These are phyloP conservation scores for Papilio demoleus DNA, from an alignment of 2,888 invertebrate species.

Conservation along the genomic window DNA sequence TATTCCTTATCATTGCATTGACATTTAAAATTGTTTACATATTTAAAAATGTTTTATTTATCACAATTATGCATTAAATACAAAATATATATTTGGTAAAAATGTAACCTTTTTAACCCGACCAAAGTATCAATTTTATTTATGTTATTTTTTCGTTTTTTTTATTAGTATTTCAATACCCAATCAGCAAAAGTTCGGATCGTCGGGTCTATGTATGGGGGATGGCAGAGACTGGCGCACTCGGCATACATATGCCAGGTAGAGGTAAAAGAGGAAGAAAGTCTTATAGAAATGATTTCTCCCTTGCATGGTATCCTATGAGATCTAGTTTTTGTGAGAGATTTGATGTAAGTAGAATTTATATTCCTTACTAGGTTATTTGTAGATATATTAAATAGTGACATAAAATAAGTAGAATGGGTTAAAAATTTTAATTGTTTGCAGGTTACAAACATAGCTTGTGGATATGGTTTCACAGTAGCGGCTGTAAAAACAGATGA, in stretches of 20 bases:
- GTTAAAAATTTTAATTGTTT: too few species aligned
- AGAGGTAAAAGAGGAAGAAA: conserved; percentile 73
- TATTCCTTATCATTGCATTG: background rate
- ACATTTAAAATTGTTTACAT: too few species aligned
- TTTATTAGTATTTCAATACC: conserved; percentile 85
- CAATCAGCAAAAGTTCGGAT: conserved; percentile 78
- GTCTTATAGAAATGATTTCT: conserved; percentile 71
- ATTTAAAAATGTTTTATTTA: too few species aligned
- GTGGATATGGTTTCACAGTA: conserved; percentile 96
- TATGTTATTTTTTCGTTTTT: conserved; percentile 14
- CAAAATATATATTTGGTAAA: too few species aligned
- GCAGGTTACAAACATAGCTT: conserved; percentile 87
- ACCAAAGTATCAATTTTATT: too few species aligned
- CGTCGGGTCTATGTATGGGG: conserved; percentile 91
- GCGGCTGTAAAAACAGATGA: conserved; percentile 87
- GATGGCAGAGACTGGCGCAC: conserved; percentile 89
- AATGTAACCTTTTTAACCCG: too few species aligned
- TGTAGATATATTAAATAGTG: too few species aligned
- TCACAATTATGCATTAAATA: too few species aligned
- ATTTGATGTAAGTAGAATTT: conserved; percentile 84
- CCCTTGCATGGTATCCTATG: conserved; percentile 85
- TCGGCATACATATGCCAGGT: conserved; percentile 86
- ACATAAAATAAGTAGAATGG: too few species aligned
- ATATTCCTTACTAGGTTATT: too few species aligned
- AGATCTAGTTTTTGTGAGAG: conserved; percentile 89